These are phyloP conservation scores for Paragorgia papillata DNA, from an alignment of 92 coral and sea anemone species.

Conservation along the genomic window DNA sequence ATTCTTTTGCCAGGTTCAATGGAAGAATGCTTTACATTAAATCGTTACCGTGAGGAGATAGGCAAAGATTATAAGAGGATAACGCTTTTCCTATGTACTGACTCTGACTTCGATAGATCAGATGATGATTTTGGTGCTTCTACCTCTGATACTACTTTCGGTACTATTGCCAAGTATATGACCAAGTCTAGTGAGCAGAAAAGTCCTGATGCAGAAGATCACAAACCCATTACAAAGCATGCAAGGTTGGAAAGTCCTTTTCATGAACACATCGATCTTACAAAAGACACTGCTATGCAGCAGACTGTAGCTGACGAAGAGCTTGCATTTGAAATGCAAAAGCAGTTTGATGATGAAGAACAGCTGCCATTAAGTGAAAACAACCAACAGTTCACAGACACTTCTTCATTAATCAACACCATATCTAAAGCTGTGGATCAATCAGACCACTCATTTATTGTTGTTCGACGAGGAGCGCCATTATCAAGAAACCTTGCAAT, in stretches of 20 bases:
- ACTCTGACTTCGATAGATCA: constrained; percentile 59
- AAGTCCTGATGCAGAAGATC: not conserved
- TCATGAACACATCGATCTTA: not conserved
- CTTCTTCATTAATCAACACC: not conserved
- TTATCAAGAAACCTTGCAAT: constrained; percentile 16
- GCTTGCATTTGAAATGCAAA: constrained; percentile 12
- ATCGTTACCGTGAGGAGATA: constrained; percentile 53
- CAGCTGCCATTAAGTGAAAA: too few relatives aligned
- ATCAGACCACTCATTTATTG: constrained; percentile 13
- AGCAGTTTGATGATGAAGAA: constrained; percentile 1
- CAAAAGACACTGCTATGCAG: not conserved
- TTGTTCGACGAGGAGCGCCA: constrained; percentile 34
- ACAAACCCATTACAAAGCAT: not conserved
- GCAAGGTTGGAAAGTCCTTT: not conserved
- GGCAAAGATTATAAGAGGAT: constrained; percentile 63
- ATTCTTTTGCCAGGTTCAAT: constrained; percentile 56
- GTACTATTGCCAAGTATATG: not conserved
- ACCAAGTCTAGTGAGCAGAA: not conserved
- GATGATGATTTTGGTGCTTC: constrained; percentile 27
- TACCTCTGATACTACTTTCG: not conserved
- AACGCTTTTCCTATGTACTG: constrained; percentile 45
- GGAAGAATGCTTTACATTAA: constrained; percentile 51
- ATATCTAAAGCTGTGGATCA: constrained; percentile 13
- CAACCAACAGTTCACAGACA: not conserved
- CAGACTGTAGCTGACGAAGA: constrained; percentile 4